Evolutionary conservation across 2,888 invertebrate genomes (phyloP).

Genomic region (Pemphredon lugubris): DNA sequence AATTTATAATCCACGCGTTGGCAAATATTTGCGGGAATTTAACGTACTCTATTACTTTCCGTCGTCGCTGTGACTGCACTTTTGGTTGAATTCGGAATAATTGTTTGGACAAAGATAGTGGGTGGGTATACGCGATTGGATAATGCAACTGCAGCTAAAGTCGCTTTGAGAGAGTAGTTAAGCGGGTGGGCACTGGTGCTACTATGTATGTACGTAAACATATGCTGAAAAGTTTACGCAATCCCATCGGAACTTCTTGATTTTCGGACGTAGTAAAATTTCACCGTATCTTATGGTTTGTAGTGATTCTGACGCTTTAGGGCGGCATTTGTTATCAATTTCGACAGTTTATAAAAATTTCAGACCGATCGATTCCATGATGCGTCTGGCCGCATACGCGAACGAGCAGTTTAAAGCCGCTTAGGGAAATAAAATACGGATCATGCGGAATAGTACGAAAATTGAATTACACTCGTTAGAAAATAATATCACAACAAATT

Average conservation of each 20-base stretch:
- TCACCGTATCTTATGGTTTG: no score
- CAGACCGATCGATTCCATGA: constrained; percentile 50
- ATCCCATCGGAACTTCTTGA: neutral
- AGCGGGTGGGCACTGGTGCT: constrained; percentile 1
- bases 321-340: constrained; percentile 12
- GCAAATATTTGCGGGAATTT: constrained; percentile 41
- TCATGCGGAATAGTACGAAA: constrained; percentile 15
- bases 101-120: constrained; percentile 27
- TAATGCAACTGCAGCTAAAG: constrained; percentile 34
- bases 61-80: constrained; percentile 29
- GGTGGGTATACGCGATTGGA: constrained; percentile 10
- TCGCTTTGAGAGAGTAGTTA: constrained; percentile 1
- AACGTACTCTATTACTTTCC: constrained; percentile 45
- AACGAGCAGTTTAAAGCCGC: constrained; percentile 44
- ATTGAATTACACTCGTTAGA: constrained; percentile 24
- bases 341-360: constrained; percentile 53
- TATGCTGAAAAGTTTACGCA: neutral
- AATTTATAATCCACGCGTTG: constrained; percentile 22
- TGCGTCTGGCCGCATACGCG: constrained; percentile 40
- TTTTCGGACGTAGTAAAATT: no score
- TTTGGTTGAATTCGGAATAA: constrained; percentile 24
- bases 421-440: constrained; percentile 51
- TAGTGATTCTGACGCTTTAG: constrained; percentile 11
- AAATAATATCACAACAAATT: no score
- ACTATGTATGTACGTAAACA: neutral